Evolutionary conservation across 2,888 invertebrate species (phyloP), one percentile per base, ranked within the genome.

Genomic region (Eupeodes luniger): DNA sequence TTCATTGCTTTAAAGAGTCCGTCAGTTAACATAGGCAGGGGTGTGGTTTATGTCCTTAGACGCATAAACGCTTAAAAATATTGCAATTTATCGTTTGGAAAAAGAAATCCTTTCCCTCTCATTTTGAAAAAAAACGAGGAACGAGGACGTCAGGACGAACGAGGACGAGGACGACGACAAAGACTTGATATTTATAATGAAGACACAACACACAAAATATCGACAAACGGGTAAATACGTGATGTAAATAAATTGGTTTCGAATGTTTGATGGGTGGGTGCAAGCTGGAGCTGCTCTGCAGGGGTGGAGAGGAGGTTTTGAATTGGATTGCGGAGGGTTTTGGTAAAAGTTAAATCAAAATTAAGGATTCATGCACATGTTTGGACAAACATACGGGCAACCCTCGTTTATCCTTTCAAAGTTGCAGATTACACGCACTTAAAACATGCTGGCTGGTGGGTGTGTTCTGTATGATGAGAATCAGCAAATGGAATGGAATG

Each of bases 341-440:
- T 14, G 69, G 70, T 55, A 10, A 55, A 27, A 70, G 70, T 57
- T 62, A 62, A 62, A 61, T 62, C 62, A 61, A 85, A 86, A 79
- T 86, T 86, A 86, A 79, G 75, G 69, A 83, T 82, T 82, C 82
- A 86, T 86, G 83, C 86, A 83, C 83, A 80, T 83, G 83, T 83
- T 86, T 82, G 83, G 70, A 83, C 83, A 76, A 83, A 69, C 74
- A 80, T 64, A 80, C 55, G 76, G 61, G 40, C 44, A 12, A 55
- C 55, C 72, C 57, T 49, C 40, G 77, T 66, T 69, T 69, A 76
- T 70, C 81, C 77, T 78, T 61, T 67, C 59, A 77, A 51, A 72
- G 59, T 81, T 85, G 81, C 74, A 74, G 86, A 86, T 82, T 86
- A 82, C 86, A 82, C 82, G 82, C 75, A 79, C 79, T 79, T 82